Percentiles rank a stretch among this genome's conserved stretches.
phyloP scores from a whole-genome alignment of 2,888 invertebrate genomes.

The Hecatera dysodea region DNA sequence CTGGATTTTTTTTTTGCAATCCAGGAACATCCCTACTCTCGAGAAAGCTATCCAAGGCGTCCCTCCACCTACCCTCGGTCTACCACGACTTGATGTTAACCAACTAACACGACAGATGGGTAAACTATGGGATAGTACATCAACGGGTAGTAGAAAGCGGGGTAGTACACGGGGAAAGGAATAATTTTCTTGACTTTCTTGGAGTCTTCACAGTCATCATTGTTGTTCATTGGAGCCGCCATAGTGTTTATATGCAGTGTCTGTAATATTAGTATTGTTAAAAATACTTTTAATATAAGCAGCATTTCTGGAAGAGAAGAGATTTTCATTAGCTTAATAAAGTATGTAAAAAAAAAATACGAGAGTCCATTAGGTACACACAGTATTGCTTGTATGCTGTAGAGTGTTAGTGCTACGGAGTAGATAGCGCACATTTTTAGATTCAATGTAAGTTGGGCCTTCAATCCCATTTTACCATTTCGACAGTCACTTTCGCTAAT shows the following conservation, averaged over 20 bases:
- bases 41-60: not conserved
- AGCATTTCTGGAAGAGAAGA: slow-evolving; percentile 51
- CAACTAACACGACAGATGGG: slow-evolving; percentile 50
- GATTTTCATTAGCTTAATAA: not conserved
- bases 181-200: slow-evolving; percentile 31
- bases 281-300: slow-evolving; percentile 3
- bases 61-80: not conserved
- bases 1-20: not conserved
- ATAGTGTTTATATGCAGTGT: not conserved
- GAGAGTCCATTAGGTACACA: too few species aligned
- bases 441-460: too few species aligned
- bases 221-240: not conserved
- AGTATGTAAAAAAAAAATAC: too few species aligned
- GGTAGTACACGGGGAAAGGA: slow-evolving; percentile 62
- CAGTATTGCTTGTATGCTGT: too few species aligned
- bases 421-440: too few species aligned
- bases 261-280: slow-evolving; percentile 40
- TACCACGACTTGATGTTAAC: slow-evolving; percentile 21
- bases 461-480: too few species aligned
- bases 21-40: too few species aligned
- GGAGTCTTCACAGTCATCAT: slow-evolving; percentile 7
- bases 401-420: too few species aligned
- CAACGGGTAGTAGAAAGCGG: slow-evolving; percentile 53
- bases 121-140: slow-evolving; percentile 44
- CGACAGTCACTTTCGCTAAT: too few species aligned